A percentile compares a stretch with the other conserved stretches of the same genome.
These are phyloP conservation scores for Clarias magur DNA, from an alignment of 2,113 vertebrate species.

Conservation along the genomic window DNA sequence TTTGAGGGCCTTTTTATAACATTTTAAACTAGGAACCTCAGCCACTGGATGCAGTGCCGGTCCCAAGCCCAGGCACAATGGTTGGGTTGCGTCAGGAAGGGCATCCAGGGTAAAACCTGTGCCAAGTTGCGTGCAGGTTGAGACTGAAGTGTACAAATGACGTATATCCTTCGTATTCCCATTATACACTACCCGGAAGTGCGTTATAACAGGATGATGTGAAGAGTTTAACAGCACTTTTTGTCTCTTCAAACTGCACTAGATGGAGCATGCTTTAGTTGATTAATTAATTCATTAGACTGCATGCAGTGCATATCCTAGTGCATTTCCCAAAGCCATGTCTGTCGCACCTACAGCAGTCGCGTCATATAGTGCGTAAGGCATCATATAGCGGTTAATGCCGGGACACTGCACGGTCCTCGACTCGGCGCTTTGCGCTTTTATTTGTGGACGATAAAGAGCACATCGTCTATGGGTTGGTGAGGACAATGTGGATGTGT, in stretches of 20 bases:
- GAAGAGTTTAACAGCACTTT: not conserved
- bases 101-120: no score
- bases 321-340: not conserved
- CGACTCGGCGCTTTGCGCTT: not conserved
- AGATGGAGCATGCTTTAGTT: not conserved
- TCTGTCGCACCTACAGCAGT: not conserved
- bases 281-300: no score
- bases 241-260: not conserved
- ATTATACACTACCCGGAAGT: not conserved
- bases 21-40: no score
- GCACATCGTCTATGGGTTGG: slow-evolving; percentile 13
- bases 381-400: not conserved
- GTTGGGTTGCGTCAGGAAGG: no score
- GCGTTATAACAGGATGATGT: not conserved
- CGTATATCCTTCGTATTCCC: not conserved
- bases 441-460: not conserved
- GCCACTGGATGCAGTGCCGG: no score
- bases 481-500: not conserved
- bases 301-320: not conserved
- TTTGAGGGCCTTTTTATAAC: no score
- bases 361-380: not conserved
- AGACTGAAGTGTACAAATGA: no score
- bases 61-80: no score
- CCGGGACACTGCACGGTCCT: not conserved
- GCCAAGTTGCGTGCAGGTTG: no score